Conservation (phyloP, 2,797 vertebrate species). For the Poecilia velifera region DNA sequence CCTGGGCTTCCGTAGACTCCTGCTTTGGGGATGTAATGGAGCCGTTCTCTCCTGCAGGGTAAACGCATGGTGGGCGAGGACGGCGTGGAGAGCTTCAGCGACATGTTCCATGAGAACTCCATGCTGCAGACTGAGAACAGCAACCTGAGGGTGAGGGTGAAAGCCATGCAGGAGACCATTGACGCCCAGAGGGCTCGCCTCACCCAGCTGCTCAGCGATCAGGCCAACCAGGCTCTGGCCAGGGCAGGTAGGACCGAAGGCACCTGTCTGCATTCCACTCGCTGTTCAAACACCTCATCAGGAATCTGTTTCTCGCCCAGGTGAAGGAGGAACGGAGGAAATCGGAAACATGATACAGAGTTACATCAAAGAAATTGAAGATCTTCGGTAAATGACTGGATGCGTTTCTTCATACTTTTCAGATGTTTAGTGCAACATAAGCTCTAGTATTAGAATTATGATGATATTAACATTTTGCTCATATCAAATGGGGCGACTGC, state of each 20-base stretch:
- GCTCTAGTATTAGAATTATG: not conserved
- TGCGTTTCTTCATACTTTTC: not conserved
- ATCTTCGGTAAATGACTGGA: slow-evolving; percentile 85
- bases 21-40: not conserved
- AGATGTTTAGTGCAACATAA: not conserved
- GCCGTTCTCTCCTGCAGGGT: slow-evolving; percentile 76
- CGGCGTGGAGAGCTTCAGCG: slow-evolving; percentile 93
- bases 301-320: slow-evolving; percentile 67
- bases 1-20: not conserved
- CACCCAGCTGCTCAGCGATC: slow-evolving; percentile 91
- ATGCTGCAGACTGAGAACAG: slow-evolving; percentile 96
- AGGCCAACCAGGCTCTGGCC: slow-evolving; percentile 89
- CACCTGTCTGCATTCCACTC: not conserved
- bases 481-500: too few relatives aligned
- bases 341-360: slow-evolving; percentile 96
- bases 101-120: slow-evolving; percentile 96
- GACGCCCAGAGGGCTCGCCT: slow-evolving; percentile 87
- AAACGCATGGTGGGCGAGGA: slow-evolving; percentile 93
- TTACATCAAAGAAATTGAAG: slow-evolving; percentile 98
- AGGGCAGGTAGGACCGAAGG: slow-evolving; percentile 82
- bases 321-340: slow-evolving; percentile 94
- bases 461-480: not conserved
- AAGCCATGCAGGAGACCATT: slow-evolving; percentile 96
- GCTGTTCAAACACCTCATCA: not conserved
- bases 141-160: slow-evolving; percentile 91